These are phyloP conservation scores for Aeoliscus strigatus DNA, from an alignment of 2,797 vertebrate genomes.

Conservation along the genomic window DNA sequence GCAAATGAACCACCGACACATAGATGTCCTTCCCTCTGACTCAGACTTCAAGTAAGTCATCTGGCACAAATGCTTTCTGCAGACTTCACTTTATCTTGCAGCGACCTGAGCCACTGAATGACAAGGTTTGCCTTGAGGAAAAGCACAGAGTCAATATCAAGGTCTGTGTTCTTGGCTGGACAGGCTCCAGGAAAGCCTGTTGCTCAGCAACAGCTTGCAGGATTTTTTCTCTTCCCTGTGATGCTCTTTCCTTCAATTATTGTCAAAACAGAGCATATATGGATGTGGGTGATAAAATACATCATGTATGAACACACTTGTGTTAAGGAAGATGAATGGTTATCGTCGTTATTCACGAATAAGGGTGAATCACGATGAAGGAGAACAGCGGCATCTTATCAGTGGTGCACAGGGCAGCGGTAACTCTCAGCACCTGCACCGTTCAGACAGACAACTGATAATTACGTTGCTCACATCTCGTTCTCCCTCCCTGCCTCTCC, in stretches of 20 bases:
- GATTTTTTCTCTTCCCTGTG: conserved; percentile 2
- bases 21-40: no score
- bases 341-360: no score
- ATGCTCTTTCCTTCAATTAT: no score
- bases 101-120: no score
- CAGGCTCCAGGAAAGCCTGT: conserved; percentile 33
- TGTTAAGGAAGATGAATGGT: no score
- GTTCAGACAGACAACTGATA: conserved; percentile 51
- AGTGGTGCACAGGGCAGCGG: conserved; percentile 13
- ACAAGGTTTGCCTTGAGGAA: conserved; percentile 6
- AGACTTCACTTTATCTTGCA: no score
- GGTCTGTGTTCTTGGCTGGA: conserved; percentile 9
- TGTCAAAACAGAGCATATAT: no score
- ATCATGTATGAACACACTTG: no score
- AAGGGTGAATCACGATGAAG: conserved; percentile 15
- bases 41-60: conserved; percentile 1
- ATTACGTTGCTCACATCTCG: conserved; percentile 47
- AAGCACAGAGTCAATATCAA: conserved; percentile 5
- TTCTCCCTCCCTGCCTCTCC: conserved; percentile 22
- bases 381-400: conserved; percentile 3
- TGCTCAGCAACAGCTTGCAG: conserved; percentile 56
- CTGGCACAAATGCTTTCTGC: conserved; percentile 15
- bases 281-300: no score
- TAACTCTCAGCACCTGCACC: conserved; percentile 60
- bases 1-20: not conserved